Evolutionary conservation across 2,888 invertebrate species (phyloP).

Genomic region (Cynaeus angustus): DNA sequence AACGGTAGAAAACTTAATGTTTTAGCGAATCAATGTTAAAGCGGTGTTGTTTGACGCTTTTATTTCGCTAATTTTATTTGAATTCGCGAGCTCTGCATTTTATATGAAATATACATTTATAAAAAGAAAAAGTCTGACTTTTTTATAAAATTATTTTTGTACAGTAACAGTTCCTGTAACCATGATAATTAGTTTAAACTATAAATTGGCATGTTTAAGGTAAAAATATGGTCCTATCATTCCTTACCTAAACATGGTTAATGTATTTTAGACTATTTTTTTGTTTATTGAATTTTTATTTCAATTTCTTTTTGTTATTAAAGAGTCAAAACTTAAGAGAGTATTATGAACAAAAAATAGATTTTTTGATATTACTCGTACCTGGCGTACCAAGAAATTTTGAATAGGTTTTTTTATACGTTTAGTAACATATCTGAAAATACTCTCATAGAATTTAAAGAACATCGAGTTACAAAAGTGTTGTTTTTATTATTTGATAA

Average conservation of each 20-base stretch:
- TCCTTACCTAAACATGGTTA: conserved; percentile 74
- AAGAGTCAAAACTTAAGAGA: conserved; percentile 43
- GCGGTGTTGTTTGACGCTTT: conserved; percentile 14
- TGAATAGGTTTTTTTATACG: conserved; percentile 23
- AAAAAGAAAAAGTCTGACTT: conserved; percentile 56
- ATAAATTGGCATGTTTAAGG: conserved; percentile 72
- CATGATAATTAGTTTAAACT: conserved; percentile 56
- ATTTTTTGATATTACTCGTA: conserved; percentile 16
- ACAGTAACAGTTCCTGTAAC: conserved; percentile 58
- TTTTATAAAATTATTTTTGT: conserved; percentile 55
- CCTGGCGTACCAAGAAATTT: conserved; percentile 14
- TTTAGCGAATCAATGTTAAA: conserved; percentile 10
- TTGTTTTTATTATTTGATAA: conserved; percentile 53
- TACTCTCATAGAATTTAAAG: conserved; percentile 44
- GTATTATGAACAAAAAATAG: conserved; percentile 16
- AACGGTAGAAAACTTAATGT: conserved; percentile 23
- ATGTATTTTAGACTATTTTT: conserved; percentile 51
- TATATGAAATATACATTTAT: conserved; percentile 49
- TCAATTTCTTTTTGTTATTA: conserved; percentile 16
- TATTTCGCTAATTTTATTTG: conserved; percentile 53
- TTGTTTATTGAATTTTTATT: conserved; percentile 47
- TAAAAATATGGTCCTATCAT: conserved; percentile 79
- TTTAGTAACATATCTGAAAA: conserved; percentile 50
- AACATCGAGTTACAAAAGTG: conserved; percentile 44
- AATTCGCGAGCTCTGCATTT: conserved; percentile 50